phyloP scores from a whole-genome alignment of 2,888 invertebrate species.

The Mythimna vitellina region DNA sequence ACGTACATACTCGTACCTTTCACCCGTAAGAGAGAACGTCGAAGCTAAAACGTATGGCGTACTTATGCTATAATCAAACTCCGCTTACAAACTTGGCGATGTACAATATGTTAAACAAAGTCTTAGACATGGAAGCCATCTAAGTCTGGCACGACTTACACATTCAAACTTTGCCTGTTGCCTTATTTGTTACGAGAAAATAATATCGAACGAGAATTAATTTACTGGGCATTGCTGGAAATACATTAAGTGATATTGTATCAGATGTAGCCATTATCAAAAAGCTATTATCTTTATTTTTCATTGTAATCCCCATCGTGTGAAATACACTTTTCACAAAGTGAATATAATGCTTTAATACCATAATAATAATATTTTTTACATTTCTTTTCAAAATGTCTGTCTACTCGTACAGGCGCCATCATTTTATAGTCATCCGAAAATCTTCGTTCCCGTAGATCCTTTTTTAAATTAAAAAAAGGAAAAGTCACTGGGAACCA shows the following conservation, averaged over 20 bases:
- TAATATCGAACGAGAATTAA: slow-evolving; percentile 41
- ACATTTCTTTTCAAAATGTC: too few relatives aligned
- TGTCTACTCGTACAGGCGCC: too few relatives aligned
- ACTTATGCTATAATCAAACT: slow-evolving; percentile 54
- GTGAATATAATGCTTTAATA: too few relatives aligned
- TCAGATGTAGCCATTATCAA: too few relatives aligned
- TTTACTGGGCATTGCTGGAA: slow-evolving; percentile 10
- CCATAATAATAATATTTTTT: too few relatives aligned
- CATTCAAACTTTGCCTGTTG: slow-evolving; percentile 32
- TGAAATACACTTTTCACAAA: too few relatives aligned
- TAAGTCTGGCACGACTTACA: slow-evolving; percentile 44
- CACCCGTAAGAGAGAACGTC: slow-evolving; percentile 6
- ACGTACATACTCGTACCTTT: neutral
- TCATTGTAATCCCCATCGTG: too few relatives aligned
- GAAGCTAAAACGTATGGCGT: slow-evolving; percentile 43
- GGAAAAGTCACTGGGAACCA: too few relatives aligned
- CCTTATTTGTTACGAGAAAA: slow-evolving; percentile 42
- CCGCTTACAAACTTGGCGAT: slow-evolving; percentile 46
- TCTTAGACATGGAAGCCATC: slow-evolving; percentile 50
- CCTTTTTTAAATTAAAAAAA: too few relatives aligned
- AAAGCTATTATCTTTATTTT: too few relatives aligned
- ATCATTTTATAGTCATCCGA: too few relatives aligned
- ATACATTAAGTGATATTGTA: neutral
- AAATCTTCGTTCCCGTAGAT: too few relatives aligned
- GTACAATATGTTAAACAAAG: slow-evolving; percentile 56